These are phyloP conservation scores for Marronus borbonicus DNA, from an alignment of 2,888 invertebrate genomes.

Conservation along the genomic window DNA sequence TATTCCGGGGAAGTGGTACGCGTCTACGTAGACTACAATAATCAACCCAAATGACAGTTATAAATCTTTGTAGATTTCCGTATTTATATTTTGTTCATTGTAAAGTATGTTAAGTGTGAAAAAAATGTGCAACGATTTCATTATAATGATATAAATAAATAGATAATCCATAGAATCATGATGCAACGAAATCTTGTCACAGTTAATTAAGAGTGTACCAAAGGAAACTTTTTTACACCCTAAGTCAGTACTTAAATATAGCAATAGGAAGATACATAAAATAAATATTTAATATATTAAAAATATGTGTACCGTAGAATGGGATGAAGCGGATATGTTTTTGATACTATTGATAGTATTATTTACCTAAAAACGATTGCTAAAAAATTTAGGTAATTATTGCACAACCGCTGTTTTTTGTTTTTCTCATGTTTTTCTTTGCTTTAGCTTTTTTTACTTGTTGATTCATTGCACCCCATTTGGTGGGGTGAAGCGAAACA, in stretches of 20 bases:
- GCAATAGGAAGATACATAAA: constrained; percentile 3
- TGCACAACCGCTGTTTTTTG: too few species aligned
- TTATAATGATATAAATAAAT: constrained; percentile 1
- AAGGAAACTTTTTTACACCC: constrained; percentile 42
- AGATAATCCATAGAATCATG: not conserved
- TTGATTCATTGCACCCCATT: too few species aligned
- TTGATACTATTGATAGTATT: too few species aligned
- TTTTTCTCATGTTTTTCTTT: too few species aligned
- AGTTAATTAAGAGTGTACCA: constrained; percentile 37
- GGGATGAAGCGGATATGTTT: too few species aligned
- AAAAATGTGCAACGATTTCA: not conserved
- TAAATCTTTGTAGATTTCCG: not conserved
- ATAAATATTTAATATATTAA: not conserved
- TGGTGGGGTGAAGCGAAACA: too few species aligned
- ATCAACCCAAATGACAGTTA: constrained; percentile 75
- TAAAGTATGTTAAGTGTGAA: not conserved
- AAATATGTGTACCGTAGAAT: too few species aligned
- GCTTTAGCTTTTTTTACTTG: too few species aligned
- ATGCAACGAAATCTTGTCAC: constrained; percentile 27
- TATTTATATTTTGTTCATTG: constrained; percentile 7
- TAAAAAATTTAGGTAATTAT: too few species aligned
- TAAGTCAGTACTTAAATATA: constrained; percentile 39
- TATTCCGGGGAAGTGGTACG: constrained; percentile 93
- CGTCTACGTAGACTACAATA: constrained; percentile 87
- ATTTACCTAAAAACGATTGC: too few species aligned